A percentile compares a stretch with the other conserved stretches of the same genome.
Evolutionary conservation across 2,888 invertebrate genomes (phyloP).

Genomic region (Platypus cylindrus): DNA sequence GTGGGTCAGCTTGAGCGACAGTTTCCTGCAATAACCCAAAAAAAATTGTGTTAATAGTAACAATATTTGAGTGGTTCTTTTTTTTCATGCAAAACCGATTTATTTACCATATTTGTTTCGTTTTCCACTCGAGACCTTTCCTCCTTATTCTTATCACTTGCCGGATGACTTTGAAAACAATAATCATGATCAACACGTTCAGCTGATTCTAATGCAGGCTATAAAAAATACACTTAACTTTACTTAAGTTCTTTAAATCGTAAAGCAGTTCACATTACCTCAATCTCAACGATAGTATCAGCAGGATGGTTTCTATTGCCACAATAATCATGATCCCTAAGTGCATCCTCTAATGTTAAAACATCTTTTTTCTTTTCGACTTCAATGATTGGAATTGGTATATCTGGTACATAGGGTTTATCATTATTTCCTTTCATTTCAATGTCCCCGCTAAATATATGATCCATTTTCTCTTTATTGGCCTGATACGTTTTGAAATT

Average conservation of each 20-base stretch:
- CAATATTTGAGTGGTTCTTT: too few relatives aligned
- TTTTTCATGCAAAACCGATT: too few relatives aligned
- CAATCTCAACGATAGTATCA: slow-evolving; percentile 26
- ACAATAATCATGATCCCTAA: slow-evolving; percentile 65
- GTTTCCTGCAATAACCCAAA: slow-evolving; percentile 22
- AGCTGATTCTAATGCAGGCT: slow-evolving; percentile 28
- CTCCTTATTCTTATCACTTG: slow-evolving; percentile 6
- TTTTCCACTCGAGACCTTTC: too few relatives aligned
- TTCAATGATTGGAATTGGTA: slow-evolving; percentile 15
- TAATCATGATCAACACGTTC: slow-evolving; percentile 37
- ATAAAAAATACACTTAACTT: neutral
- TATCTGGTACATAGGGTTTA: slow-evolving; percentile 13
- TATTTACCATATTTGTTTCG: too few relatives aligned
- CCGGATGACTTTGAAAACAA: slow-evolving; percentile 23
- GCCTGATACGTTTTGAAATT: slow-evolving; percentile 65
- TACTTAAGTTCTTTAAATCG: neutral
- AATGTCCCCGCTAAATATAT: slow-evolving; percentile 18
- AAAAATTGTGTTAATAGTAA: too few relatives aligned
- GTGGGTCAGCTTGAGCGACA: slow-evolving; percentile 18
- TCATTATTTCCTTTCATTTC: slow-evolving; percentile 8
- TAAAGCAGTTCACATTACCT: slow-evolving; percentile 13
- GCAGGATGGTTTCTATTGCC: slow-evolving; percentile 27
- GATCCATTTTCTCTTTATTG: slow-evolving; percentile 45
- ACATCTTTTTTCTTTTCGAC: too few relatives aligned
- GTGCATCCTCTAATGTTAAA: slow-evolving; percentile 26